phyloP scores from a whole-genome alignment of 2,797 vertebrate species.

The Ibycter americanus region DNA sequence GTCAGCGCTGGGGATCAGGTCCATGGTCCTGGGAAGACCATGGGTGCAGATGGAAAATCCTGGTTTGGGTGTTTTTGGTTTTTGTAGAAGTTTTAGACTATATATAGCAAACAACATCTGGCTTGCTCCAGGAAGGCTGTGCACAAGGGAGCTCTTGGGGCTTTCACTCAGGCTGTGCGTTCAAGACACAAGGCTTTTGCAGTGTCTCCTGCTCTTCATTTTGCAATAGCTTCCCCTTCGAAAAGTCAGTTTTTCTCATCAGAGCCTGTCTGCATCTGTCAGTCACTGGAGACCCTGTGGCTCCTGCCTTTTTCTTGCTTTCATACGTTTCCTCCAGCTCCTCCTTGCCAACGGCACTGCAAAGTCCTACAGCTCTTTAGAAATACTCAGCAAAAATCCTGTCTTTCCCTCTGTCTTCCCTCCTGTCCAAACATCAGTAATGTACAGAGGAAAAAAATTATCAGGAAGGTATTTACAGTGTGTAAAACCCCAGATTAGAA shows the following conservation, averaged over 20 bases:
- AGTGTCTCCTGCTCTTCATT: not conserved
- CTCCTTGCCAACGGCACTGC: not conserved
- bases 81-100: not conserved
- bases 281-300: not conserved
- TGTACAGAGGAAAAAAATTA: not conserved
- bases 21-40: accelerated
- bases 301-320: not conserved
- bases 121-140: not conserved
- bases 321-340: not conserved
- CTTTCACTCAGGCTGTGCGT: not conserved
- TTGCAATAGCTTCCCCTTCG: not conserved
- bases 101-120: not conserved
- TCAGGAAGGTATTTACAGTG: not conserved
- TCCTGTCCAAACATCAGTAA: not conserved
- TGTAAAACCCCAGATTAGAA: not conserved
- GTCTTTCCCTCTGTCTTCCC: not conserved
- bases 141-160: not conserved
- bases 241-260: not conserved
- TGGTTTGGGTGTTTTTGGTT: too few species aligned
- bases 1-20: not conserved
- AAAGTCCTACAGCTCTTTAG: not conserved
- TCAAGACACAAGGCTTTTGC: not conserved
- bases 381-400: not conserved
- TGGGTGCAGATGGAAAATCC: not conserved
- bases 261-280: accelerated